Base-by-base conservation (phyloP, 2,888 invertebrate species). In the Chrysopilus asiliformis region DNA sequence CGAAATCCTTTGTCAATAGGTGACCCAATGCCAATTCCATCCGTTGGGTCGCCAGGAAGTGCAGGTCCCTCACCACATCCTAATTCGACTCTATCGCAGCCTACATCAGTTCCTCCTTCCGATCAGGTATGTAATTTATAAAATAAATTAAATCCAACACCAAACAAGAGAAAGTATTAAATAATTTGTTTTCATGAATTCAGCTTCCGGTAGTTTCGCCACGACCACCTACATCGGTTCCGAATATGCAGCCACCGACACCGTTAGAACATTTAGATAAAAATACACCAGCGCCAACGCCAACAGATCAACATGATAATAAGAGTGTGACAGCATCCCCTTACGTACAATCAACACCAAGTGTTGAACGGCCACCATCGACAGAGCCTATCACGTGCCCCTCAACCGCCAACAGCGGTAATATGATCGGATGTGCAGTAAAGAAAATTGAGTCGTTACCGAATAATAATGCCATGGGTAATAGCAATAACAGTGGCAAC, bases 81-180 rank as follows among this genome's bases (percentile, higher is more conserved):
- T 14, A 58, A 58, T 46, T 62, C 61, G 36, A 74, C 79, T 37
- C 75, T 79, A 47, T 80, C 79, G 43, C 79, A 81, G 52, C 80
- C 74, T 44, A 74, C 77, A 8, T 75, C 76, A 10, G 75, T 76
- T 44, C 75, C 76, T 41, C 72, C 75, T 31, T 65, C 65, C 43
- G 63, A 63, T 51, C 63, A 64, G 52, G 63, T 63, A 52, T 22
- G 20, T 22, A 20, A 14, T 28, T 26, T 4, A 7, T n/a, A n/a
- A n/a, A n/a, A n/a, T n/a, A n/a, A n/a, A n/a, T n/a, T n/a, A n/a
- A n/a, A n/a, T n/a, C n/a, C n/a, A n/a, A n/a, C n/a, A n/a, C n/a
- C n/a, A n/a, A n/a, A n/a, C n/a, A n/a, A n/a, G n/a, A n/a, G n/a
- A n/a, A n/a, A n/a, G n/a, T n/a, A n/a, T n/a, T n/a, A n/a, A n/a